A percentile compares a stretch with the other conserved stretches of the same genome.
Evolutionary conservation across 2,113 vertebrate genomes (phyloP).

Genomic region (Microcebus ravelobensis): DNA sequence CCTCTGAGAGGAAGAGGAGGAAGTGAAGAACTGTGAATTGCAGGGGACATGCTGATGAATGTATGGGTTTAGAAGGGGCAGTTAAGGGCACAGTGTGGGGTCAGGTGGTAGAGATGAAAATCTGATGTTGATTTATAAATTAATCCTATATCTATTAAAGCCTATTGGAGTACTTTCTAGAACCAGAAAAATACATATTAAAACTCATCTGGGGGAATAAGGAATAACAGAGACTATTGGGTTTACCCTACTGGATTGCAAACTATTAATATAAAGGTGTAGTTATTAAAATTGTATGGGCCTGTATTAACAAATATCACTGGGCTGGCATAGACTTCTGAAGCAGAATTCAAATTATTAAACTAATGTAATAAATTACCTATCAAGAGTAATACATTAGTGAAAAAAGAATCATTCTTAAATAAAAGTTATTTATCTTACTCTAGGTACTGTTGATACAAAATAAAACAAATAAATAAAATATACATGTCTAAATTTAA

Average conservation of each 20-base stretch:
- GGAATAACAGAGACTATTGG: background rate
- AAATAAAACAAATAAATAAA: background rate
- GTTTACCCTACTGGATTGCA: background rate
- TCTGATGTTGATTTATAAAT: background rate
- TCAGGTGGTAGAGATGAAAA: background rate
- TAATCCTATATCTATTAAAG: background rate
- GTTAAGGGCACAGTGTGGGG: background rate
- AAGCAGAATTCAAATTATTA: conserved; percentile 15
- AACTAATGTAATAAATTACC: background rate
- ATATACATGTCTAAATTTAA: background rate
- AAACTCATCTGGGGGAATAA: background rate
- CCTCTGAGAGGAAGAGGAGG: background rate
- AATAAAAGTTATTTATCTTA: background rate
- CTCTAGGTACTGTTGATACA: background rate
- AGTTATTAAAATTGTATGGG: background rate
- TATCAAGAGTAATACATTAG: background rate
- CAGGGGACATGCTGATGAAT: background rate
- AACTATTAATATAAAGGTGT: background rate
- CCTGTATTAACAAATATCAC: background rate
- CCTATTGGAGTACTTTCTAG: background rate
- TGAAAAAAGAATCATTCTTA: background rate
- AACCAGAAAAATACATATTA: background rate
- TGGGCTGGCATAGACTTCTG: background rate
- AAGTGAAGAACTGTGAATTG: no score
- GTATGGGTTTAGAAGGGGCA: background rate